A percentile compares a stretch with the other conserved stretches of the same genome.
Conservation (phyloP, 2,888 invertebrate species). For the Blomia tropicalis region DNA sequence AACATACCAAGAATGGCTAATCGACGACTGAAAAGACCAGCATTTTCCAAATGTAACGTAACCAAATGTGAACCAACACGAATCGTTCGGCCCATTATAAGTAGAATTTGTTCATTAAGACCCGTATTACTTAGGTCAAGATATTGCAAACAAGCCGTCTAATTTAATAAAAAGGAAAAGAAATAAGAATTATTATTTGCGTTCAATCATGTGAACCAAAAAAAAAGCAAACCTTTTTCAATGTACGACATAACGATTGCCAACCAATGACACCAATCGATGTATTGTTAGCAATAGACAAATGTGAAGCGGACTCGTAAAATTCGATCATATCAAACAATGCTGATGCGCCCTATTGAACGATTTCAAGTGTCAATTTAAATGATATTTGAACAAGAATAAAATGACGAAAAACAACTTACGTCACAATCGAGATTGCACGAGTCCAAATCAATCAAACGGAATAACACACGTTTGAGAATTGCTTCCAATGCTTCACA, state of each 20-base stretch:
- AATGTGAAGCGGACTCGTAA: constrained; percentile 60
- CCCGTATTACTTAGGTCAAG: constrained; percentile 50
- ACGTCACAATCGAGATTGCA: constrained; percentile 56
- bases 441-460: constrained; percentile 50
- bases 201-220: neutral
- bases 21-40: constrained; percentile 54
- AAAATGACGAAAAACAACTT: constrained; percentile 25
- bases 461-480: constrained; percentile 57
- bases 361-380: neutral
- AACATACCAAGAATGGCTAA: constrained; percentile 54
- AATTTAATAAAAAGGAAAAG: constrained; percentile 10
- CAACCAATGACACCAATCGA: constrained; percentile 61
- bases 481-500: constrained; percentile 70
- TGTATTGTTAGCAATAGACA: constrained; percentile 60
- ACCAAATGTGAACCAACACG: constrained; percentile 52
- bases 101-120: constrained; percentile 51
- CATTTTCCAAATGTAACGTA: constrained; percentile 59
- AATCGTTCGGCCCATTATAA: constrained; percentile 54
- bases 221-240: constrained; percentile 49
- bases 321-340: constrained; percentile 82
- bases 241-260: constrained; percentile 61
- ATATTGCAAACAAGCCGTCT: constrained; percentile 53
- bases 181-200: neutral
- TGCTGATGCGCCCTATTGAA: constrained; percentile 47
- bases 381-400: neutral